phyloP scores from a whole-genome alignment of 2,113 vertebrate genomes.

The Corynorhinus townsendii region DNA sequence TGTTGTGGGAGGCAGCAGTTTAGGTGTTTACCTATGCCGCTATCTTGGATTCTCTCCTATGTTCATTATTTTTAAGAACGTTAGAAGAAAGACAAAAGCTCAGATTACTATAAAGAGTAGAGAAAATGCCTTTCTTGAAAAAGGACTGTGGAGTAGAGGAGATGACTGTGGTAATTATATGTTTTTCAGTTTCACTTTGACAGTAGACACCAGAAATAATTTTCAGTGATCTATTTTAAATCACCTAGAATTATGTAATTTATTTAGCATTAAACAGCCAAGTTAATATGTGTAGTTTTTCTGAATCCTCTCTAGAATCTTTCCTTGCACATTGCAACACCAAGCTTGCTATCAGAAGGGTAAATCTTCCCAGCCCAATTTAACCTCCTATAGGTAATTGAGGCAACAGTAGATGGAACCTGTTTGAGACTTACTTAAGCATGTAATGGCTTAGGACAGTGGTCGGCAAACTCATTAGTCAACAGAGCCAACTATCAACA shows the following conservation, averaged over 20 bases:
- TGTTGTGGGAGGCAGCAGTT: no score
- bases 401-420: not conserved
- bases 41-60: no score
- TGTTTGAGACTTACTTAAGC: not conserved
- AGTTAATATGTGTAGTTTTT: not conserved
- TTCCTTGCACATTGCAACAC: not conserved
- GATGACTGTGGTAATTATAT: not conserved
- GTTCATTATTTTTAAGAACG: not conserved
- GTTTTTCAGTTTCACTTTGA: not conserved
- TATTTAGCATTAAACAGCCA: not conserved
- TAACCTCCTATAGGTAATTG: not conserved
- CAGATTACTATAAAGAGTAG: not conserved
- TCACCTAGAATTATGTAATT: not conserved
- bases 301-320: not conserved
- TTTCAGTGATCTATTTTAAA: not conserved
- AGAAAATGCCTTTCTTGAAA: not conserved
- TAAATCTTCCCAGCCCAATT: not conserved
- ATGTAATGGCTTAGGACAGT: not conserved
- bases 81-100: not conserved
- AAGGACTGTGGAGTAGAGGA: not conserved
- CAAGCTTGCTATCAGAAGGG: not conserved
- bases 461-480: no score
- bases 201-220: not conserved
- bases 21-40: no score
- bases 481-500: no score